A percentile compares a stretch with the other conserved stretches of the same genome.
These are phyloP conservation scores for Austrolebias charrua DNA, from an alignment of 2,797 vertebrate species.

Conservation along the genomic window DNA sequence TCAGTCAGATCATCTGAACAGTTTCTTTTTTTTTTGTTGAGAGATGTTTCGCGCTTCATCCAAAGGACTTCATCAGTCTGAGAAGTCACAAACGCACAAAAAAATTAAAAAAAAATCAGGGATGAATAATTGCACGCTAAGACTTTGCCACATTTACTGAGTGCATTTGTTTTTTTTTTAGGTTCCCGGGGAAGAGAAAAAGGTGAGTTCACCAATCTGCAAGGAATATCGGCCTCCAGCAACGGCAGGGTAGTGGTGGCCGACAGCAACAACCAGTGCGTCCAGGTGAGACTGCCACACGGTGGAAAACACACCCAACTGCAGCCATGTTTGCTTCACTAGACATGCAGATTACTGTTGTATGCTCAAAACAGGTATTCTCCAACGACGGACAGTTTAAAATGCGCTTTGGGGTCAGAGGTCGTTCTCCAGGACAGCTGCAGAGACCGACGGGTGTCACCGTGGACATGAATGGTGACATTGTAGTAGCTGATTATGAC, in stretches of 20 bases:
- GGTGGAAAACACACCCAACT: not conserved
- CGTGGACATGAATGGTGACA: conserved; percentile 91
- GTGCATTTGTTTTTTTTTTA: conserved; percentile 49
- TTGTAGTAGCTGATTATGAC: conserved; percentile 95
- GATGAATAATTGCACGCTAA: not conserved
- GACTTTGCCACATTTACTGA: conserved; percentile 5
- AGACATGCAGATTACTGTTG: not conserved
- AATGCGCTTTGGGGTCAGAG: conserved; percentile 92
- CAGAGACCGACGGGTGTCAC: conserved; percentile 93
- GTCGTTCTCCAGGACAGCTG: conserved; percentile 94
- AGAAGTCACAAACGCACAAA: too few species aligned
- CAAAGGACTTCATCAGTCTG: too few species aligned
- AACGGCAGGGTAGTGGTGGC: conserved; percentile 92
- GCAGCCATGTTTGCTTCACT: not conserved
- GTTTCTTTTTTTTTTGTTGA: too few species aligned
- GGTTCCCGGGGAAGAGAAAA: conserved; percentile 93
- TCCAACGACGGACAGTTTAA: conserved; percentile 96
- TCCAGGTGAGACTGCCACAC: conserved; percentile 82
- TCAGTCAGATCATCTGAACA: too few species aligned
- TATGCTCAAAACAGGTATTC: conserved; percentile 80
- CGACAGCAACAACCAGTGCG: conserved; percentile 98
- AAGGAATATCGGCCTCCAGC: conserved; percentile 91
- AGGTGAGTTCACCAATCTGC: conserved; percentile 95
- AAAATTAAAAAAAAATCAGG: too few species aligned
- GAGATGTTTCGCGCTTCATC: too few species aligned